Percentiles rank a stretch among this genome's conserved stretches.
phyloP scores from a whole-genome alignment of 2,797 vertebrate species.

The Silurus lanzhouensis region DNA sequence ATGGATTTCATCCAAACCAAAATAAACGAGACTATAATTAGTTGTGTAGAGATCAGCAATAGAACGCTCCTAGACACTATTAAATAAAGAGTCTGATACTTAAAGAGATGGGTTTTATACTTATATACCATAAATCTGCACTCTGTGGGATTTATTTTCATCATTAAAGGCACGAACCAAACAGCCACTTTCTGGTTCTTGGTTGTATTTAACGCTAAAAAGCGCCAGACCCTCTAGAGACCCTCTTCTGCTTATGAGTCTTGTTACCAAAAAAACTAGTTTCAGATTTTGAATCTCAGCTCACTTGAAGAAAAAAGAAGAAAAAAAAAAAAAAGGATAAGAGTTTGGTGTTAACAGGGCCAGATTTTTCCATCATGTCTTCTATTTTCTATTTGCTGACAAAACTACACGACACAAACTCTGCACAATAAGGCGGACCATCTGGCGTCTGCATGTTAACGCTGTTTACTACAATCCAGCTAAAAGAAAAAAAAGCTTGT shows the following conservation, averaged over 20 bases:
- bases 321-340: not conserved
- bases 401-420: slow-evolving; percentile 9
- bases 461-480: slow-evolving; percentile 3
- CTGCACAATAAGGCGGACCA: slow-evolving; percentile 13
- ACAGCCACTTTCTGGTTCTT: not conserved
- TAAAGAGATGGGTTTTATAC: not conserved
- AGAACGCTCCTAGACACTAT: not conserved
- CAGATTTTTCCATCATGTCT: slow-evolving; percentile 23
- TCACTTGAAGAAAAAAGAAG: not conserved
- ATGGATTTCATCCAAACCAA: not conserved
- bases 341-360: not conserved
- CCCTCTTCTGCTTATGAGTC: not conserved
- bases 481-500: not conserved
- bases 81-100: too few relatives aligned
- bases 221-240: not conserved
- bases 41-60: not conserved
- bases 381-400: slow-evolving; percentile 7
- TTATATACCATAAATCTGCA: not conserved
- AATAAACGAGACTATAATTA: not conserved
- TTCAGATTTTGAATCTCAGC: not conserved
- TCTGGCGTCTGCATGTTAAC: slow-evolving; percentile 16
- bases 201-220: not conserved
- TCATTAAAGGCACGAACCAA: not conserved
- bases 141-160: not conserved
- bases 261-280: not conserved